These are phyloP conservation scores for Tenthredo notha DNA, from an alignment of 2,888 invertebrate genomes.

Conservation along the genomic window DNA sequence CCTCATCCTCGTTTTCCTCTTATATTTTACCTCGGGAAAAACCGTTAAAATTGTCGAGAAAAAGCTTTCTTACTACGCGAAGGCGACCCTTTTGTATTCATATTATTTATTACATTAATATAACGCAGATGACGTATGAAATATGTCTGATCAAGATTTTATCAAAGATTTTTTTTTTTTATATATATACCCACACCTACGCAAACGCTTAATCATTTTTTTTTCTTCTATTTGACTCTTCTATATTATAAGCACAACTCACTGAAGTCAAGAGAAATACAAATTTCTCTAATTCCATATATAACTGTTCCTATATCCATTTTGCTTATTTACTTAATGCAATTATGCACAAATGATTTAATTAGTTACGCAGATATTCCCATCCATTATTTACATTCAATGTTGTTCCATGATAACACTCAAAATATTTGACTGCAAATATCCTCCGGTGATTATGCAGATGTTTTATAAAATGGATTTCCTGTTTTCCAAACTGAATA, in stretches of 20 bases:
- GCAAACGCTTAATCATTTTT: background rate
- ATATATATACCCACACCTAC: background rate
- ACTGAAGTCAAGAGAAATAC: too few species aligned
- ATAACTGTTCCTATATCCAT: too few species aligned
- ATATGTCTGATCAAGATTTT: background rate
- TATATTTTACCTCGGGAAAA: slow-evolving; percentile 13
- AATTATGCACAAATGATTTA: too few species aligned
- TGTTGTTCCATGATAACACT: background rate
- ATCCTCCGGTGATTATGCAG: background rate
- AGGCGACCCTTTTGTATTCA: slow-evolving; percentile 16
- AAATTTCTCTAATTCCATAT: too few species aligned
- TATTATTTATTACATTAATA: slow-evolving; percentile 30
- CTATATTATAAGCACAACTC: background rate
- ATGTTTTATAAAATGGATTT: background rate
- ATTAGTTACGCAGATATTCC: background rate
- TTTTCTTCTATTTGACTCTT: background rate
- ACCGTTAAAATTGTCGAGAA: background rate
- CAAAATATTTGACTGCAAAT: background rate
- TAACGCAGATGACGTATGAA: background rate
- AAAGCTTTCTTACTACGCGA: background rate
- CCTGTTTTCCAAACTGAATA: background rate
- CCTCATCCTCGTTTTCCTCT: slow-evolving; percentile 1
- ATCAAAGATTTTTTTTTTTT: slow-evolving; percentile 2
- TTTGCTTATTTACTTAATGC: too few species aligned
- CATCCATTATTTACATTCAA: background rate